These are phyloP conservation scores for Xylophagus ater DNA, from an alignment of 2,888 invertebrate genomes.

Conservation along the genomic window DNA sequence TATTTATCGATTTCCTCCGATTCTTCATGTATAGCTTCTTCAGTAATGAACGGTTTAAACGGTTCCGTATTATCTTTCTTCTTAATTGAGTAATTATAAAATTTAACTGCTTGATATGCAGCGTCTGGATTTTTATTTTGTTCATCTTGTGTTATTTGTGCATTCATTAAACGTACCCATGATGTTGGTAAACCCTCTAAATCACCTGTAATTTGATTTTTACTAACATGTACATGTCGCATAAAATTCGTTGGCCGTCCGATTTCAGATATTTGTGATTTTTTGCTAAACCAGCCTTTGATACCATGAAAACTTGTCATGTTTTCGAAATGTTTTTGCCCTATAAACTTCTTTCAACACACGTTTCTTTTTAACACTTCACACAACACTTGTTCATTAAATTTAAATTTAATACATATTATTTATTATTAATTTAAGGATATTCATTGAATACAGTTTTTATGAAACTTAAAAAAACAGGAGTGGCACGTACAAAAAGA, in stretches of 20 bases:
- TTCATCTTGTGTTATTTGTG: slow-evolving; percentile 75
- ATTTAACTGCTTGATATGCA: slow-evolving; percentile 81
- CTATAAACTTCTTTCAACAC: not conserved
- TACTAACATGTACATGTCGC: slow-evolving; percentile 77
- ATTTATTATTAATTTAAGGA: slow-evolving; percentile 1
- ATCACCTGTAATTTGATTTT: slow-evolving; percentile 69
- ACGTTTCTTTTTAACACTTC: not conserved
- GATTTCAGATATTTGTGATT: slow-evolving; percentile 44
- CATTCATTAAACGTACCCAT: slow-evolving; percentile 68
- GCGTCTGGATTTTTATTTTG: slow-evolving; percentile 84
- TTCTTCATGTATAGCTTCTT: slow-evolving; percentile 69
- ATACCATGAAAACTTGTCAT: slow-evolving; percentile 18
- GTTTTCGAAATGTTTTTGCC: slow-evolving; percentile 4
- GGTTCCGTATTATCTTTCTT: slow-evolving; percentile 60
- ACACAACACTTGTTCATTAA: not conserved
- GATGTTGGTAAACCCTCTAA: slow-evolving; percentile 76
- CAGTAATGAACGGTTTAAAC: slow-evolving; percentile 72
- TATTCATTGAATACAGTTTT: not conserved
- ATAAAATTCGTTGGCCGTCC: slow-evolving; percentile 77
- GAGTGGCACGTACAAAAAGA: slow-evolving; percentile 18
- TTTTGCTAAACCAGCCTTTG: slow-evolving; percentile 36
- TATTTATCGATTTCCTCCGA: slow-evolving; percentile 71
- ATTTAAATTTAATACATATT: slow-evolving; percentile 2
- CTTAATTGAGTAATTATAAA: slow-evolving; percentile 78
- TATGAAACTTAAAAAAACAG: slow-evolving; percentile 13